Evolutionary conservation across 2,113 vertebrate genomes (phyloP).

Genomic region (Halcyon senegalensis): DNA sequence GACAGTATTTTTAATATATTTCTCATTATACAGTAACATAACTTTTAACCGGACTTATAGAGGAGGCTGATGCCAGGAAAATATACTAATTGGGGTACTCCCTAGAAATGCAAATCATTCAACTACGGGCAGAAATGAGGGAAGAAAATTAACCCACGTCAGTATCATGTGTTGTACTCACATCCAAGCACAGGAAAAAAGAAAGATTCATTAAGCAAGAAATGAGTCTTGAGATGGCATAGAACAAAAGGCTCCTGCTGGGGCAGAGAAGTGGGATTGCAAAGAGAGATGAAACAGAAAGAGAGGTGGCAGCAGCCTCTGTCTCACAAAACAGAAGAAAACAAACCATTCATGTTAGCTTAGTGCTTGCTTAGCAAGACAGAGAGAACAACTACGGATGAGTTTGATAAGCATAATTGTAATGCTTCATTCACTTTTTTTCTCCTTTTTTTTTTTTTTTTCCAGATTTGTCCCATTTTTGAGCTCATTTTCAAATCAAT

Average conservation of each 20-base stretch:
- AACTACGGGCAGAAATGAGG: not conserved
- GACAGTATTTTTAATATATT: not conserved
- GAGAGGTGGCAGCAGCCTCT: not conserved
- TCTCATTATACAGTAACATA: not conserved
- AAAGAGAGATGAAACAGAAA: not conserved
- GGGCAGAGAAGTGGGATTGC: not conserved
- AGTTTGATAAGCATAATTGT: not conserved
- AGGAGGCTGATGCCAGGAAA: not conserved
- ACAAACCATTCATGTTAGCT: not conserved
- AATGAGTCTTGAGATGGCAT: not conserved
- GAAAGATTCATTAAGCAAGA: not conserved
- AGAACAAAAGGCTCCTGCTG: slow-evolving; percentile 3
- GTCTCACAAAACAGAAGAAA: not conserved
- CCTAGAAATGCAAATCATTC: not conserved
- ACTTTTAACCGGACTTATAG: not conserved
- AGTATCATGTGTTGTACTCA: not conserved
- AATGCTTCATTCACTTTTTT: not conserved
- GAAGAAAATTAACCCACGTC: not conserved
- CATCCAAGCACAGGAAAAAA: not conserved
- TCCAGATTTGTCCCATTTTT: not conserved
- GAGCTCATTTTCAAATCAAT: not conserved
- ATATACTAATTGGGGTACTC: not conserved
- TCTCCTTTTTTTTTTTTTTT: not conserved
- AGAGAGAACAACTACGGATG: not conserved
- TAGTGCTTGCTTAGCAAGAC: not conserved